phyloP scores from a whole-genome alignment of 92 coral and sea anemone species.

The Pocillopora meandrina region DNA sequence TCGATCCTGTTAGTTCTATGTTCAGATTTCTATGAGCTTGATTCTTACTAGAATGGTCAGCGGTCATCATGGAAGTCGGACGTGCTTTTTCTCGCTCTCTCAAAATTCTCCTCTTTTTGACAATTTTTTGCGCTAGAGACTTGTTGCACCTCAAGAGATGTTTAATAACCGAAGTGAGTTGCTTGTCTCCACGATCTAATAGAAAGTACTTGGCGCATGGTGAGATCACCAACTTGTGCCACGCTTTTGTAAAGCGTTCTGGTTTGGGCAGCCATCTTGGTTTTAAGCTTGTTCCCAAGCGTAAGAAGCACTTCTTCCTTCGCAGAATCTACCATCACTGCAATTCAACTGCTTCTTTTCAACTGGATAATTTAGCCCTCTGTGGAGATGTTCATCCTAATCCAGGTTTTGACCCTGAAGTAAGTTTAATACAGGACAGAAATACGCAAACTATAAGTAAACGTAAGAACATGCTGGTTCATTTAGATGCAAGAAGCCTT shows the following conservation, averaged over 20 bases:
- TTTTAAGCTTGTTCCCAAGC: constrained; percentile 13
- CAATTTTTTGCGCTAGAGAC: background rate
- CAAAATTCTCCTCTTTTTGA: constrained; percentile 1
- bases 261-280: constrained; percentile 5
- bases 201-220: background rate
- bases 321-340: constrained; percentile 21
- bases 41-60: too few species aligned
- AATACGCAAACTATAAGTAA: too few species aligned
- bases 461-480: too few species aligned
- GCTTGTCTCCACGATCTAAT: constrained; percentile 8
- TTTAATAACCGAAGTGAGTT: background rate
- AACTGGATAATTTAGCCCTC: constrained; percentile 7
- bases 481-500: background rate
- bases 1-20: too few species aligned
- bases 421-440: too few species aligned
- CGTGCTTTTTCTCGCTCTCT: background rate
- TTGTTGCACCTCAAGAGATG: constrained; percentile 17
- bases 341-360: constrained; percentile 29
- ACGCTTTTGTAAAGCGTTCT: background rate
- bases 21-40: too few species aligned
- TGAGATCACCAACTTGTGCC: constrained; percentile 1
- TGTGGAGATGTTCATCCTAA: constrained; percentile 40
- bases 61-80: too few species aligned
- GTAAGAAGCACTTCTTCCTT: constrained; percentile 31
- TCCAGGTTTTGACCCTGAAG: background rate